Evolutionary conservation across 2,888 invertebrate species (phyloP).

Genomic region (Spodoptera picta): DNA sequence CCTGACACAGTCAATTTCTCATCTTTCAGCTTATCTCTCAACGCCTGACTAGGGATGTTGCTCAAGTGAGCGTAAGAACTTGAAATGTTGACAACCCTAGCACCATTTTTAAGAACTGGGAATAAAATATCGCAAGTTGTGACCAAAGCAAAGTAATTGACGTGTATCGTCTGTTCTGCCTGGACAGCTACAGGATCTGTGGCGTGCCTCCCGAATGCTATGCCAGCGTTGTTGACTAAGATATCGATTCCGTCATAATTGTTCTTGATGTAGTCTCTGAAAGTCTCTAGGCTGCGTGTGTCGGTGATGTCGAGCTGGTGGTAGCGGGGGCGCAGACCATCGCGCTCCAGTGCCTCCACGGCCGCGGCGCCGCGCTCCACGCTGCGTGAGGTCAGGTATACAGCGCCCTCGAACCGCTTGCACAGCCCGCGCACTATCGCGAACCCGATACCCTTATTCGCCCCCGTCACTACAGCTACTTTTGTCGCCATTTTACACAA

Average conservation of each 20-base stretch:
- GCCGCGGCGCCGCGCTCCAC: conserved; percentile 88
- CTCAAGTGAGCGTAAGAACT: conserved; percentile 90
- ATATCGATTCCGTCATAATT: conserved; percentile 92
- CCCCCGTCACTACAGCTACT: conserved; percentile 90
- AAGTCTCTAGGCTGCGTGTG: conserved; percentile 87
- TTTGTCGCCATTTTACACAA: conserved; percentile 66
- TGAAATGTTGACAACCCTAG: conserved; percentile 92
- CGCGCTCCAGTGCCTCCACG: conserved; percentile 87
- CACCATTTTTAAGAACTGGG: conserved; percentile 91
- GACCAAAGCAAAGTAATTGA: conserved; percentile 91
- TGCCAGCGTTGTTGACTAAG: conserved; percentile 93
- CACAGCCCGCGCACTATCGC: conserved; percentile 91
- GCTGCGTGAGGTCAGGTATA: conserved; percentile 92
- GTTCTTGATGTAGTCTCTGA: conserved; percentile 88
- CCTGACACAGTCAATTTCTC: conserved; percentile 87
- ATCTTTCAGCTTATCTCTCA: conserved; percentile 85
- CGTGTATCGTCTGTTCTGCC: conserved; percentile 91
- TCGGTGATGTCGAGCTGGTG: conserved; percentile 92
- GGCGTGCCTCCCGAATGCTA: conserved; percentile 90
- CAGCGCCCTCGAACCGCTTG: conserved; percentile 90
- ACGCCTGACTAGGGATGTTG: conserved; percentile 85
- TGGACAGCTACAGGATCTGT: conserved; percentile 90
- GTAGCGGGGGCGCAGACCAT: conserved; percentile 88
- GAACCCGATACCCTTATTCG: conserved; percentile 92
- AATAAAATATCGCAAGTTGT: conserved; percentile 91